Evolutionary conservation across 2,888 invertebrate species (phyloP), one percentile per base, ranked within the genome.

Genomic region (Philaethria dido): DNA sequence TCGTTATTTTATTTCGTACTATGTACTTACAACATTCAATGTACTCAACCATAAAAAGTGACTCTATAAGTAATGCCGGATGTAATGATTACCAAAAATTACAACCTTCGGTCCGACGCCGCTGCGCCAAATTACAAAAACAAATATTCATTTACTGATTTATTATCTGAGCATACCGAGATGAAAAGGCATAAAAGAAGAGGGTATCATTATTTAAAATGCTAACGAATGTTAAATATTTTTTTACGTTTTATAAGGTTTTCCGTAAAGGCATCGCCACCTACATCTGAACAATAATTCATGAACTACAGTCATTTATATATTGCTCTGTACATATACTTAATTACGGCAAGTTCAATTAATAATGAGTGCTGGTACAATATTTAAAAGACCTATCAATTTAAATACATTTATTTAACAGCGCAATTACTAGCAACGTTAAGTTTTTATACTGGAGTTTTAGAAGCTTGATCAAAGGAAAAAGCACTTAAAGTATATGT

Each of bases 61-160:
- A 45, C 44, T 60, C 39, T 60, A 60, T 16, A 63, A 42, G 36
- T 55, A 66, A 61, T 60, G 52, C 29, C 64, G 64, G 66, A 64
- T 64, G 69, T 45, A 59, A 64, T 68, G 65, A 71, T 71, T 66
- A 57, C 62, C 62, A 64, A 68, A 72, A 71, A 72, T 72, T 69
- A 71, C 64, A 71, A 67, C 50, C 66, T 63, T 60, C 47, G 42
- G 50, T 16, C 64, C 57, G n/a, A 25, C 59, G 36, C 48, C 44
- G 44, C 45, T 48, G 42, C 61, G 45, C 54, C 63, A 39, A 63
- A 69, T 72, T 65, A 69, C 54, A 57, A 70, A 69, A 69, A 69
- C 69, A 70, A 72, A 69, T 68, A 70, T 52, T 55, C 45, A 39
- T 57, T 63, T 59, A 59, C 59, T 29, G 39, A 45, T 54, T 60